A percentile compares a stretch with the other conserved stretches of the same genome.
These are phyloP conservation scores for Pemphigus obesinymphae DNA, from an alignment of 1,140 invertebrate species.

Conservation along the genomic window DNA sequence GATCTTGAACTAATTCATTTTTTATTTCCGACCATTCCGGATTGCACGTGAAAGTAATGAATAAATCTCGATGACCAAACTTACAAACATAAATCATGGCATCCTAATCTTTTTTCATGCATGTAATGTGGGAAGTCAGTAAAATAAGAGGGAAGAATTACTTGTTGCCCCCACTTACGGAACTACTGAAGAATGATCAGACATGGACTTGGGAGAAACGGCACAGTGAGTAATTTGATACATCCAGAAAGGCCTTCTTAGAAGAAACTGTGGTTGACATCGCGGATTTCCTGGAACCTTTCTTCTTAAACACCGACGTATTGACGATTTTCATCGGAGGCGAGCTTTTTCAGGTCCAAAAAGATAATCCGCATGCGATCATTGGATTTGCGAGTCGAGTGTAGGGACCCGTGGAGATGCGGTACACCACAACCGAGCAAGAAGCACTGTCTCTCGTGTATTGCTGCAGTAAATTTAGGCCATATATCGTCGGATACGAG, in stretches of 20 bases:
- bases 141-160: too few relatives aligned
- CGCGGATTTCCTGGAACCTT: neutral
- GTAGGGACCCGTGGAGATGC: neutral
- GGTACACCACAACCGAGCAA: neutral
- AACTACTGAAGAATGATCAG: too few relatives aligned
- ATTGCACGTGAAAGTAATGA: too few relatives aligned
- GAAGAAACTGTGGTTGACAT: constrained; percentile 40
- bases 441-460: neutral
- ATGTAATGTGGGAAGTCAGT: too few relatives aligned
- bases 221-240: neutral
- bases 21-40: too few relatives aligned
- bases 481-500: neutral
- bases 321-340: neutral
- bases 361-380: neutral
- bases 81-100: too few relatives aligned
- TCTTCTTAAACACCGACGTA: neutral
- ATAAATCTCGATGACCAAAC: too few relatives aligned
- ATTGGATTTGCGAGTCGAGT: neutral
- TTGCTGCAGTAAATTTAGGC: neutral
- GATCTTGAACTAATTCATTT: too few relatives aligned
- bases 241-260: neutral
- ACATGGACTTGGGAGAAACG: neutral
- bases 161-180: too few relatives aligned
- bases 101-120: too few relatives aligned
- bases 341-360: too few relatives aligned